A percentile compares a stretch with the other conserved stretches of the same genome.
These are phyloP conservation scores for Mellivora capensis DNA, from an alignment of 2,113 vertebrate species.

Conservation along the genomic window DNA sequence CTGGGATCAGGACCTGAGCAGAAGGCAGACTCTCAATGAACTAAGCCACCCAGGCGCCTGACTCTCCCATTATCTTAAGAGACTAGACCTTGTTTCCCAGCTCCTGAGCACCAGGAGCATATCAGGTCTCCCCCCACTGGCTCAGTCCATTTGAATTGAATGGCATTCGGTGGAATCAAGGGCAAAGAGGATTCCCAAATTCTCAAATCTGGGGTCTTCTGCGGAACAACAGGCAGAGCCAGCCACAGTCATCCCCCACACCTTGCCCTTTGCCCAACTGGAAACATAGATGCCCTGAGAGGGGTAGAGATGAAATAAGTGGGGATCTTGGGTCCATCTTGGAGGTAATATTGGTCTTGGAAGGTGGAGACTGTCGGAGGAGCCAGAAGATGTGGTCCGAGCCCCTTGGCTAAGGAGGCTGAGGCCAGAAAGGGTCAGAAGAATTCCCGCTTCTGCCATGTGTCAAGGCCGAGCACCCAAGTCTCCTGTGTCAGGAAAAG, in stretches of 20 bases:
- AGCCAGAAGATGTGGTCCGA: neutral
- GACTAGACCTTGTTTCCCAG: neutral
- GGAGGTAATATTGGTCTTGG: neutral
- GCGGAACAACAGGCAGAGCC: neutral
- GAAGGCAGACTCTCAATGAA: too few relatives aligned
- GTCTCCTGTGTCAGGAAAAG: neutral
- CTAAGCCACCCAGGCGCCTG: too few relatives aligned
- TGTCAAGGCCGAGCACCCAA: neutral
- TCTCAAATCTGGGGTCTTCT: neutral
- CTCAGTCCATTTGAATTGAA: neutral
- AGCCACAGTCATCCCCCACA: neutral
- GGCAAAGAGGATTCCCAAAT: neutral
- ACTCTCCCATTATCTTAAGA: neutral
- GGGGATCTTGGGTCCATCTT: neutral
- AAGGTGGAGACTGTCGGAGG: neutral
- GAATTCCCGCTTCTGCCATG: neutral
- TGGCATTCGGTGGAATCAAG: neutral
- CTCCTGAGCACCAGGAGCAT: neutral
- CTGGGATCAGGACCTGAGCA: too few relatives aligned
- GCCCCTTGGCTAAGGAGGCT: neutral
- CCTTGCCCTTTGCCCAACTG: neutral
- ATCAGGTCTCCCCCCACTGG: neutral
- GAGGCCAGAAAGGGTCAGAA: neutral
- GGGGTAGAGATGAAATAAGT: neutral
- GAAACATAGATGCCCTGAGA: neutral